Conservation (phyloP, 92 coral and sea anemone species). For the Montipora capitata region DNA sequence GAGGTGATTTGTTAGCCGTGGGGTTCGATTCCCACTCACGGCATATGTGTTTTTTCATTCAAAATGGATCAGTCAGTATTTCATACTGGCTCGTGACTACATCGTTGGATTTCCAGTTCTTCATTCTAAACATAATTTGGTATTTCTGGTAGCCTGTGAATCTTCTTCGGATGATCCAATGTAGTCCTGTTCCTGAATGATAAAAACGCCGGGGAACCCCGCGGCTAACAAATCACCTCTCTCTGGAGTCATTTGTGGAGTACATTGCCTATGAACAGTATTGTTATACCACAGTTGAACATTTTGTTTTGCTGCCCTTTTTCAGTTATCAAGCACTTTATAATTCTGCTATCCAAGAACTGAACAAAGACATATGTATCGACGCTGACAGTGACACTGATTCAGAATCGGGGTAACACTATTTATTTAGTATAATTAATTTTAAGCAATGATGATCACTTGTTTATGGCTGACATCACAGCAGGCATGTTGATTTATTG, state of each 20-base stretch:
- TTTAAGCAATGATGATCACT: not conserved
- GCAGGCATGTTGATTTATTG: constrained; percentile 17
- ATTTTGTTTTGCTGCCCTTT: not conserved
- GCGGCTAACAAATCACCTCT: too few species aligned
- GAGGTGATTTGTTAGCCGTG: too few species aligned
- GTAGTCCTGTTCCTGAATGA: too few species aligned
- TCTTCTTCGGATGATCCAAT: too few species aligned
- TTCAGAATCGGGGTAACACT: not conserved
- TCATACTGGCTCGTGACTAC: too few species aligned
- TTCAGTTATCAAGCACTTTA: constrained; percentile 30
- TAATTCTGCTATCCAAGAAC: constrained; percentile 20
- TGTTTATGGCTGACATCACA: constrained; percentile 14
- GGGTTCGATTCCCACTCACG: too few species aligned
- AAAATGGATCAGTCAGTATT: too few species aligned
- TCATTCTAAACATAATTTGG: too few species aligned
- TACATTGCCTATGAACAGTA: constrained; percentile 24
- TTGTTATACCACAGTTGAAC: constrained; percentile 19
- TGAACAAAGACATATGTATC: constrained; percentile 4
- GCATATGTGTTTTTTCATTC: too few species aligned
- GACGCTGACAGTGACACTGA: constrained; percentile 1
- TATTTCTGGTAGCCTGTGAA: too few species aligned
- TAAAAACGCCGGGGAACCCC: too few species aligned
- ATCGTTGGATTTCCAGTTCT: too few species aligned
- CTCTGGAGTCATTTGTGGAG: constrained; percentile 6
- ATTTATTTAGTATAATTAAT: not conserved